Base-by-base conservation (phyloP, 1,140 invertebrate genomes). In the Pogonomyrmex barbatus region DNA sequence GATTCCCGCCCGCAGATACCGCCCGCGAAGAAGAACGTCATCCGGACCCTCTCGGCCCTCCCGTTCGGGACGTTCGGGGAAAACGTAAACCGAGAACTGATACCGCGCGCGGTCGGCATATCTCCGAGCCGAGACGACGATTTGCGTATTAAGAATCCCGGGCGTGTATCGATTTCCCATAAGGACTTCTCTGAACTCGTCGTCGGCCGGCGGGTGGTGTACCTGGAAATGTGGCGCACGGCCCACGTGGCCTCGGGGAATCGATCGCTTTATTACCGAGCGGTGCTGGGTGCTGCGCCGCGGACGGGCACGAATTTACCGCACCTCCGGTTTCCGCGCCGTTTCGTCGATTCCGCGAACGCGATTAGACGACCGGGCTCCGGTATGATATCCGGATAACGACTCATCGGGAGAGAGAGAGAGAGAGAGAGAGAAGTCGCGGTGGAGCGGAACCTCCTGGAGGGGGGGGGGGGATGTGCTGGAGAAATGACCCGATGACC, bases 141-240 rank as follows among this genome's bases (percentile, higher is more conserved):
- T 83, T 83, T 75, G 79, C 68, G 79, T 83, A 83, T 83, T 73
- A 83, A 83, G 68, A 83, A 60, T 73, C 79, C 79, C 54, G 79
- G 79, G 79, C 79, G 54, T 75, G 60, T 83, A 83, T 83, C 79
- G 79, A 83, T 83, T 83, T 83, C 79, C 54, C 79, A 83, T 83
- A 83, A 83, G 68, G 79, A 73, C 68, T 83, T 83, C 79, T 73
- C 68, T 60, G 79, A 83, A 83, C 77, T 81, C 60, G 78, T 68
- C 60, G 78, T 24, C 42, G 68, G 54, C 45, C 67, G 33, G 39
- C 79, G 68, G 54, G 68, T 75, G 63, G 77, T 30, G 56, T 83
- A 83, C 79, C 54, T 83, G 68, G 79, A 83, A 83, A 75, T 24
- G 24, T 24, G 24, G 24, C 68, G 70, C 67, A 33, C 79, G 79